Conservation (phyloP, 2,113 vertebrate genomes). For the Dissostichus mawsoni region DNA sequence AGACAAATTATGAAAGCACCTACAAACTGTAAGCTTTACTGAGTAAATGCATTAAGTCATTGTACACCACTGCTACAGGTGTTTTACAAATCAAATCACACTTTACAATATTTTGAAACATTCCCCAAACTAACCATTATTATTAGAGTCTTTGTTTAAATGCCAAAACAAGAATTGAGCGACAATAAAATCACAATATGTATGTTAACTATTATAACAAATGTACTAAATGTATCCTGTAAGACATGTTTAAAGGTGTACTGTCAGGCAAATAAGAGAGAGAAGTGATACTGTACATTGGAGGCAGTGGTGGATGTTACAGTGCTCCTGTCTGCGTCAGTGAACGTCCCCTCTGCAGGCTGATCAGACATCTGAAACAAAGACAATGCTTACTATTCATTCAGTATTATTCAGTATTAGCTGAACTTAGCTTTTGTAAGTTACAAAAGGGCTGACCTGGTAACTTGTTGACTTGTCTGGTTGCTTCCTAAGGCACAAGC, state of each 20-base stretch:
- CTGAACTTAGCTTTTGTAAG: neutral
- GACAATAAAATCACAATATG: neutral
- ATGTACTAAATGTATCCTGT: too few relatives aligned
- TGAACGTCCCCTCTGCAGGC: slow-evolving; percentile 86
- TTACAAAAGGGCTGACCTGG: slow-evolving; percentile 80
- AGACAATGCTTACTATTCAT: neutral
- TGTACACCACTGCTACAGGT: neutral
- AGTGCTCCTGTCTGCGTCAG: slow-evolving; percentile 89
- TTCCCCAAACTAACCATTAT: neutral
- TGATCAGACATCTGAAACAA: slow-evolving; percentile 89
- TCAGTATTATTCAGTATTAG: neutral
- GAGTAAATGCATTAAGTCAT: neutral
- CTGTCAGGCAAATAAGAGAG: neutral
- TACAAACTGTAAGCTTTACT: too few relatives aligned
- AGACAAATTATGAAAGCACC: too few relatives aligned
- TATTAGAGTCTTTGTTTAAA: neutral
- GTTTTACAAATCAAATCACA: neutral
- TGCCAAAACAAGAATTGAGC: neutral
- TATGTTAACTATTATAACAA: too few relatives aligned
- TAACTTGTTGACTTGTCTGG: slow-evolving; percentile 86
- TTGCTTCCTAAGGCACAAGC: slow-evolving; percentile 89
- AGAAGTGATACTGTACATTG: slow-evolving; percentile 82
- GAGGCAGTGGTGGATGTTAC: slow-evolving; percentile 91
- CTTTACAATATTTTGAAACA: neutral
- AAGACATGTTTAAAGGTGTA: too few relatives aligned